Base-by-base conservation (phyloP, 1,140 invertebrate genomes). In the Cydia strobilella region DNA sequence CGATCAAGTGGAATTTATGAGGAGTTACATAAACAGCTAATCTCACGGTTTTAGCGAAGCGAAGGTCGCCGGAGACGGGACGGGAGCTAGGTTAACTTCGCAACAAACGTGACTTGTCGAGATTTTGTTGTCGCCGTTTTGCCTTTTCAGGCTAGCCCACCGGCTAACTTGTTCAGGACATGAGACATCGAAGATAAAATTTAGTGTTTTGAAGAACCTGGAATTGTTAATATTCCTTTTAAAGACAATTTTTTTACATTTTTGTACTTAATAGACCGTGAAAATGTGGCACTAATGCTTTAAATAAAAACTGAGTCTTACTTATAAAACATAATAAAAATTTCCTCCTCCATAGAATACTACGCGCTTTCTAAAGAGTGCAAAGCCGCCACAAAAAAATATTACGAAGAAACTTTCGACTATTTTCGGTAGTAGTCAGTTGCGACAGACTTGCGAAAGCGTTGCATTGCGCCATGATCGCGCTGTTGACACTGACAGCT, bases 391-490 rank as follows among this genome's bases (percentile, higher is more conserved):
- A 72, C 77, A 75, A 84, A 82, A 83, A 83, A 84, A 20, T 42
- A 35, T 20, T 76, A 79, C 80, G 75, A 82, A 84, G 82, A 87
- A 87, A 87, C 84, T 84, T 90, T 89, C 86, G 80, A 86, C 82
- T 84, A 85, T 87, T 86, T 86, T 88, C 79, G 82, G 84, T 81
- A 73, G 45, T 83, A 76, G 65, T 77, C 78, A 69, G 79, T 90
- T 88, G 85, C 85, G 85, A 88, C 84, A 86, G 72, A 76, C 83
- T 90, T 87, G 86, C 88, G 86, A 90, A 88, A 88, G 86, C 86
- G 82, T 76, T 77, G 42, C 79, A 79, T 87, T 86, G 81, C 86
- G 81, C 80, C 84, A 86, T 63, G 42, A 73, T 15, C 39, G 75
- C 80, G 78, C 78, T 75, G 82, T 82, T 27, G 35, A 27, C 20